Evolutionary conservation across 2,113 vertebrate species (phyloP).

Genomic region (Pseudonaja textilis): DNA sequence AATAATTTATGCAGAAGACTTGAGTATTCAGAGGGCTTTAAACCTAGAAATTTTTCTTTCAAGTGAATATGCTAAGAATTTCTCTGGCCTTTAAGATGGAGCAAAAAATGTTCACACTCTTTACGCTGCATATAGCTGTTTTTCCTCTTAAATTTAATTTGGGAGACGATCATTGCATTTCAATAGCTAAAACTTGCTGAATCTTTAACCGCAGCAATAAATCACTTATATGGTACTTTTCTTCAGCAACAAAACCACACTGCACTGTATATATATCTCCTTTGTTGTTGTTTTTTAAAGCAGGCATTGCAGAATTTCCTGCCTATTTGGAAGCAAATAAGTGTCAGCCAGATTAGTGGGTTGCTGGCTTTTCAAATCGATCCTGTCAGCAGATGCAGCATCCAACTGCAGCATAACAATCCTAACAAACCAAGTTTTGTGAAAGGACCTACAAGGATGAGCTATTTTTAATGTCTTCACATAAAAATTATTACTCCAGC

Average conservation of each 20-base stretch:
- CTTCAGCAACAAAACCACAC: not conserved
- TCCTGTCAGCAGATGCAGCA: not conserved
- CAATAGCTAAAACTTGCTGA: not conserved
- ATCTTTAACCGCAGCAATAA: not conserved
- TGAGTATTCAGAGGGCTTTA: not conserved
- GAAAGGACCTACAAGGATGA: not conserved
- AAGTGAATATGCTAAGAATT: not conserved
- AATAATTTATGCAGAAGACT: not conserved
- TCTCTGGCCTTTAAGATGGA: not conserved
- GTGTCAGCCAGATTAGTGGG: not conserved
- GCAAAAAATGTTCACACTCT: not conserved
- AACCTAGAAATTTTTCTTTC: not conserved
- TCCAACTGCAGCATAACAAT: not conserved
- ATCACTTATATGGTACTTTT: not conserved
- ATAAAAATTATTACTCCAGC: not conserved
- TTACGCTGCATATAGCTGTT: not conserved
- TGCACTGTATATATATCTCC: not conserved
- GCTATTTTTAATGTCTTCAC: not conserved
- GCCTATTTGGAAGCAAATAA: not conserved
- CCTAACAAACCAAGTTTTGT: not conserved
- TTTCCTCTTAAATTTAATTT: not conserved
- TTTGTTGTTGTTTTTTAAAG: not conserved
- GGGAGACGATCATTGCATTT: not conserved
- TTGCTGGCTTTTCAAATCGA: not conserved
- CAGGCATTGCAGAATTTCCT: not conserved